Conservation (phyloP, 2,797 vertebrate species). For the Erethizon dorsatum region DNA sequence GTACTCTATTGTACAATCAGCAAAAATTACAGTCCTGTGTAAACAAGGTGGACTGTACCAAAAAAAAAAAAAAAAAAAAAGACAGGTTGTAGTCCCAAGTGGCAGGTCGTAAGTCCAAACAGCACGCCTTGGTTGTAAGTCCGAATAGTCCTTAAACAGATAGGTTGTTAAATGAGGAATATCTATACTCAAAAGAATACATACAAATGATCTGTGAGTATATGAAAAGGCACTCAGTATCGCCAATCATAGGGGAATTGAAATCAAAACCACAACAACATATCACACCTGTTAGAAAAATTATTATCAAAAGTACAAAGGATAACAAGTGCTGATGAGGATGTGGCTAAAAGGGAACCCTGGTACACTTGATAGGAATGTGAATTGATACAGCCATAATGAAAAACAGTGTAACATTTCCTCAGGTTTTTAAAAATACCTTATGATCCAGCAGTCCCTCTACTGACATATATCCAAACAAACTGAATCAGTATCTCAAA, state of each 20-base stretch:
- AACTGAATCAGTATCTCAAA: neutral
- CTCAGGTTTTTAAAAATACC: neutral
- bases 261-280: neutral
- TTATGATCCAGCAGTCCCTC: neutral
- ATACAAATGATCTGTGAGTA: neutral
- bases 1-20: neutral
- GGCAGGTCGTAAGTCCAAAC: neutral
- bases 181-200: neutral
- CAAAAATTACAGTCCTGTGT: neutral
- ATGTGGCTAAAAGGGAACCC: neutral
- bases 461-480: neutral
- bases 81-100: neutral
- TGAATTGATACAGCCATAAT: neutral
- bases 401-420: neutral
- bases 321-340: neutral
- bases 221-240: neutral
- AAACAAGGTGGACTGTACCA: neutral
- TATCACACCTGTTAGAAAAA: neutral
- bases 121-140: neutral
- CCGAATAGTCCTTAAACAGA: neutral
- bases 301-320: neutral
- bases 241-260: neutral
- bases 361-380: no score
- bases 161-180: neutral
- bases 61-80: neutral